Base-by-base conservation (phyloP, 2,797 vertebrate species). In the Eulemur coronatus region DNA sequence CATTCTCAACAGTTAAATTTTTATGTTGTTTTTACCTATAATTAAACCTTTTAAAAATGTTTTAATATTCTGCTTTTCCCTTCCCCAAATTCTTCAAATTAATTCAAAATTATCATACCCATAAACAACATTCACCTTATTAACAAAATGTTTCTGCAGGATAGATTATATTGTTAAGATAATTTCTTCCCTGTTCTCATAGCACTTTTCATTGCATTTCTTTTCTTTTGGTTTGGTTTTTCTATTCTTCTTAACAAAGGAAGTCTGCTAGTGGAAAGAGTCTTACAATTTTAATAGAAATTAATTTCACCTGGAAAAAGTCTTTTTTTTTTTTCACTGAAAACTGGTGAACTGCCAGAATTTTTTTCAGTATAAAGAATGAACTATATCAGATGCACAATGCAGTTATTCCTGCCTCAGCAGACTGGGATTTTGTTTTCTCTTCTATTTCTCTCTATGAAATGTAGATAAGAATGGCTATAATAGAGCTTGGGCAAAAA, bases 401-500 rank as follows among this genome's bases (percentile, higher is more conserved):
- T 52, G 82, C 46, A 50, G 85, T 93, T 72, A 57, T 88, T 87
- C 38, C 75, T 88, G 80, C 48, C 76, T 95, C 46, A 78, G 89
- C 69, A 76, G 63, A 78, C 38, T 90, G 69, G 75, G 80, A 78
- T 95, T 97, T 94, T 95, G 86, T 94, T 93, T 95, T 96, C 46
- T 82, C 89, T 92, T 80, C 72, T 81, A 28, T 48, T 91, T 94
- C 69, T 93, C 63, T 73, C 59, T 94, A 97, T 72, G 93, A 91
- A 96, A 94, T 43, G 12, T 86, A 98, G 96, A 97, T 97, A 97
- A 97, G 94, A 69, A 70, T n/a, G 67, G 20, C 65, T 96, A 76
- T 76, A 96, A 96, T 59, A 85, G 86, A 43, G 24, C 35, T 63
- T 76, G 33, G 38, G 38, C 79, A 93, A 94, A 96, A 95, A 96